Evolutionary conservation across 1,140 invertebrate species (phyloP).

Genomic region (Adoxophyes honmai): DNA sequence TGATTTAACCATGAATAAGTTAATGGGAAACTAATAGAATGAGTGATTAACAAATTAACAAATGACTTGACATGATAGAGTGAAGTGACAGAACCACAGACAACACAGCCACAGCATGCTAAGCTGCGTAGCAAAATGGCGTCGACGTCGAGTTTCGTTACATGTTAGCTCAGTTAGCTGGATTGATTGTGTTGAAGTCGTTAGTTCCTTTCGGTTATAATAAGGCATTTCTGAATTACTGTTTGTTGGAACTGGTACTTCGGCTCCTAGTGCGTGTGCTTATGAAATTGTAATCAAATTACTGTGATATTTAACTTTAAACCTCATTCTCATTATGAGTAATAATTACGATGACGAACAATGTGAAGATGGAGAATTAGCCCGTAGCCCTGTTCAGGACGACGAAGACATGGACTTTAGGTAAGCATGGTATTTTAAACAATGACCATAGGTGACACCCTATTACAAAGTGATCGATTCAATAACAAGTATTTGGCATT

Average conservation of each 20-base stretch:
- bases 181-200: slow-evolving; percentile 21
- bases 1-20: no score
- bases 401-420: slow-evolving; percentile 81
- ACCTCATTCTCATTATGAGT: slow-evolving; percentile 63
- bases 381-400: slow-evolving; percentile 81
- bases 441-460: no score
- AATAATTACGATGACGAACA: slow-evolving; percentile 80
- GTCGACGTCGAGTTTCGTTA: slow-evolving; percentile 24
- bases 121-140: slow-evolving; percentile 29
- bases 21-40: no score
- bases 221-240: no score
- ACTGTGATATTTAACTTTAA: slow-evolving; percentile 14
- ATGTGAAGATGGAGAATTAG: slow-evolving; percentile 85
- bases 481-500: neutral
- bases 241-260: no score
- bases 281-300: neutral
- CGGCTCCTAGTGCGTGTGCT: neutral
- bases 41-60: no score
- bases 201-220: slow-evolving; percentile 6
- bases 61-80: no score
- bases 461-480: neutral
- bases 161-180: no score
- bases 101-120: no score
- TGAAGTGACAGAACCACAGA: no score
- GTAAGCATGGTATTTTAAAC: slow-evolving; percentile 46